Conservation (phyloP, 1,140 invertebrate species). For the Zaprionus nigranus region DNA sequence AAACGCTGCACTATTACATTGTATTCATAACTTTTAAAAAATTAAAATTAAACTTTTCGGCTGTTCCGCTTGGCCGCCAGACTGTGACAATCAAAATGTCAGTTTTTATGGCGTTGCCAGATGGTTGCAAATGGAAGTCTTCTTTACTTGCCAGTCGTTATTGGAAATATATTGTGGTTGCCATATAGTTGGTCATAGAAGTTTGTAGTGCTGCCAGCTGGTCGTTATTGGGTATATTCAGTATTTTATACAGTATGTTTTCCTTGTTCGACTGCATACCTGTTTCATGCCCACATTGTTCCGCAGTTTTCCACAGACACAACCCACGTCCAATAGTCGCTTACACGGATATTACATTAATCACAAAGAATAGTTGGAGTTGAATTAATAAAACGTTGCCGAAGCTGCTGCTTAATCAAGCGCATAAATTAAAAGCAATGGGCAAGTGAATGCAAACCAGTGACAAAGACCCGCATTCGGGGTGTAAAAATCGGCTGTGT, state of each 20-base stretch:
- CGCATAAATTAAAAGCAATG: conserved; percentile 35
- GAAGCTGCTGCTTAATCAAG: conserved; percentile 18
- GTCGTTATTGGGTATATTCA: not conserved
- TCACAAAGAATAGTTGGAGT: conserved; percentile 25
- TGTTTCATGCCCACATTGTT: conserved; percentile 45
- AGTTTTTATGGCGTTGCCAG: not conserved
- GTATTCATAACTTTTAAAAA: not conserved
- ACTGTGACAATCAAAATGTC: not conserved
- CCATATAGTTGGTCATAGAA: not conserved
- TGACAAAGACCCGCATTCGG: conserved; percentile 20
- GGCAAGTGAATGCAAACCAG: conserved; percentile 22
- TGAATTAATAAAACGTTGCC: conserved; percentile 51
- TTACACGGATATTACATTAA: conserved; percentile 40
- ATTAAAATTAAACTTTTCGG: not conserved
- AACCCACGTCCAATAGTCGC: conserved; percentile 61
- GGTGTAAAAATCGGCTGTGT: conserved; percentile 54
- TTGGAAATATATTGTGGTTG: not conserved
- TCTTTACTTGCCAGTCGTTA: not conserved
- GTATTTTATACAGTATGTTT: conserved; percentile 32
- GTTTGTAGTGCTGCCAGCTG: conserved; percentile 19
- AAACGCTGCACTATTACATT: not conserved
- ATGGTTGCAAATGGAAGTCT: not conserved
- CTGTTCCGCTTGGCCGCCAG: not conserved
- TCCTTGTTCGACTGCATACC: conserved; percentile 12
- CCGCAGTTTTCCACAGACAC: conserved; percentile 62